Conservation (phyloP, 2,113 vertebrate species). For the Budorcas taxicolor region DNA sequence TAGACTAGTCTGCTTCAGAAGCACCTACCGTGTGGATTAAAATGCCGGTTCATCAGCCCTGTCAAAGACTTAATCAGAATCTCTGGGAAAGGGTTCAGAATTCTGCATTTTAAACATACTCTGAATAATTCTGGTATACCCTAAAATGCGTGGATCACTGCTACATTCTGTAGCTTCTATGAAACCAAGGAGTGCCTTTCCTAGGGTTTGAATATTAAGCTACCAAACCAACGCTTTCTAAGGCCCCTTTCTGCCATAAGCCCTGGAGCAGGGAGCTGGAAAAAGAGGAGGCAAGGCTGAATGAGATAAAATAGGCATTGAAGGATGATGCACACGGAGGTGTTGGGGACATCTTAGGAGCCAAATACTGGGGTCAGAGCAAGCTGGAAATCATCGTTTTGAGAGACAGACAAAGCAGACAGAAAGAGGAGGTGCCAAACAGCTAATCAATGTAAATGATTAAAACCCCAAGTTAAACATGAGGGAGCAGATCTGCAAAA, state of each 20-base stretch:
- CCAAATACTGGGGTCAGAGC: not conserved
- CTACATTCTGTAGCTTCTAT: not conserved
- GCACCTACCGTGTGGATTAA: not conserved
- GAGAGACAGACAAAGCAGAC: not conserved
- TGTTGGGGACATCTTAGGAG: not conserved
- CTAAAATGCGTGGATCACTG: not conserved
- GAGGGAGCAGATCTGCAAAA: not conserved
- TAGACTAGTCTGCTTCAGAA: not conserved
- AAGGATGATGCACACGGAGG: not conserved
- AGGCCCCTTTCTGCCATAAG: not conserved
- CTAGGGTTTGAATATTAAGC: not conserved
- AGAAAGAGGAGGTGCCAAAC: not conserved
- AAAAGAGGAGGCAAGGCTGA: not conserved
- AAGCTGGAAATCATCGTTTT: not conserved
- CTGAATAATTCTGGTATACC: not conserved
- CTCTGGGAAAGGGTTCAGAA: not conserved
- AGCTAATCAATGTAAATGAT: not conserved
- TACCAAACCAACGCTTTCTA: not conserved
- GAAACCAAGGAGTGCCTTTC: not conserved
- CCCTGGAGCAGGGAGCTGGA: not conserved
- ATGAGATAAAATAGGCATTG: not conserved
- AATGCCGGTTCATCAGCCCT: not conserved
- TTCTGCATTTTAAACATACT: not conserved
- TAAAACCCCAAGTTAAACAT: not conserved
- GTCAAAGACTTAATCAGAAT: not conserved